Evolutionary conservation across 1,140 invertebrate genomes (phyloP).

Genomic region (Drosophila pectinifera): DNA sequence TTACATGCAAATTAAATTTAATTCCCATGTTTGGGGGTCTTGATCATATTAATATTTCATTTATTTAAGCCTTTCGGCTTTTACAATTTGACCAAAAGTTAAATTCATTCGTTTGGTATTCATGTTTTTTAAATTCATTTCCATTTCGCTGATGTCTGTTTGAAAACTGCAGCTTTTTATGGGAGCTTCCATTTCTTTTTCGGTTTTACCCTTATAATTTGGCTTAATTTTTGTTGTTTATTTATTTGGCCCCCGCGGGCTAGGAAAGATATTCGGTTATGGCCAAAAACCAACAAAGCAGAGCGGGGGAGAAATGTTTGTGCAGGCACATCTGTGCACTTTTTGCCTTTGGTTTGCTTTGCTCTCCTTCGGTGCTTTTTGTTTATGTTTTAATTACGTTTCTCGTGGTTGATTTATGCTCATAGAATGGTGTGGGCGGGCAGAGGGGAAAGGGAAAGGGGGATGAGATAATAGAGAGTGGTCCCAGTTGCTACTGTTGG

Average conservation of each 20-base stretch:
- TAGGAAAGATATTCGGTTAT: slow-evolving; percentile 53
- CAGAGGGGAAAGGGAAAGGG: not conserved
- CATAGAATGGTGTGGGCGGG: slow-evolving; percentile 33
- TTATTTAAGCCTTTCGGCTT: slow-evolving; percentile 22
- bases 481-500: slow-evolving; percentile 35
- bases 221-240: slow-evolving; percentile 31
- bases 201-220: slow-evolving; percentile 30
- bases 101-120: slow-evolving; percentile 6
- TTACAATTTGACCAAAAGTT: slow-evolving; percentile 29
- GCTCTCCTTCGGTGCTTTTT: slow-evolving; percentile 48
- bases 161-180: slow-evolving; percentile 26
- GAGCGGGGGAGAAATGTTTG: slow-evolving; percentile 31
- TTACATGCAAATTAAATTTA: slow-evolving; percentile 51
- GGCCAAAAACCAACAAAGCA: slow-evolving; percentile 24
- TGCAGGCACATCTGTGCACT: slow-evolving; percentile 67
- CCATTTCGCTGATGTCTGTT: slow-evolving; percentile 17
- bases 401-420: slow-evolving; percentile 71
- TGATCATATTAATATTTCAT: slow-evolving; percentile 42
- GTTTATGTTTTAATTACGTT: slow-evolving; percentile 82
- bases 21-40: slow-evolving; percentile 43
- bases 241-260: slow-evolving; percentile 31
- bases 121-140: slow-evolving; percentile 14
- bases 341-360: slow-evolving; percentile 63
- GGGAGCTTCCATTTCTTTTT: slow-evolving; percentile 6
- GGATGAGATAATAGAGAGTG: slow-evolving; percentile 27